Conservation (phyloP, 2,113 vertebrate genomes). For the Clinocottus analis region DNA sequence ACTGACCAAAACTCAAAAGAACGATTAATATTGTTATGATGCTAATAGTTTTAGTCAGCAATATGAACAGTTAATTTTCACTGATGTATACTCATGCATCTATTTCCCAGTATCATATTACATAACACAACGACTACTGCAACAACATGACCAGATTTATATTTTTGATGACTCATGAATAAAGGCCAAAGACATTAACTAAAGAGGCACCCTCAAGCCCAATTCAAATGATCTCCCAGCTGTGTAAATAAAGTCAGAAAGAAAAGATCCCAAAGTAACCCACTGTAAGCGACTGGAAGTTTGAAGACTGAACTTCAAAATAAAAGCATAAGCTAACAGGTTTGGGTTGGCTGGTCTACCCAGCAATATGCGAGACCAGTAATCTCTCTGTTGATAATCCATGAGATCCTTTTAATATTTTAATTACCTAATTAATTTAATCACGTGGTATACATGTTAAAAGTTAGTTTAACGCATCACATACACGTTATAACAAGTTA, state of each 20-base stretch:
- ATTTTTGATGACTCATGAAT: conserved; percentile 38
- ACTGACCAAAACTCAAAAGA: not conserved
- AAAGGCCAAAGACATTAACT: conserved; percentile 47
- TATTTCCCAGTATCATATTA: conserved; percentile 6
- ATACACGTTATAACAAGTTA: not conserved
- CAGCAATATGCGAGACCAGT: not conserved
- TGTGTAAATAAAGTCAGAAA: conserved; percentile 49
- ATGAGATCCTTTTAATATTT: not conserved
- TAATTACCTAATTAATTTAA: not conserved
- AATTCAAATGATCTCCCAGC: conserved; percentile 58
- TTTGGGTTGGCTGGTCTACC: not conserved
- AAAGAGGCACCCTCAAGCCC: conserved; percentile 10
- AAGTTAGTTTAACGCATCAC: not conserved
- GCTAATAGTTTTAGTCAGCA: conserved; percentile 15
- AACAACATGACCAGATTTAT: not conserved
- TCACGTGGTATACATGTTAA: not conserved
- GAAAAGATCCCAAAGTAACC: not conserved
- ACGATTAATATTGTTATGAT: not conserved
- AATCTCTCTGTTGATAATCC: not conserved
- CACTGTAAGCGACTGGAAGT: conserved; percentile 30
- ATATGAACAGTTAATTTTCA: conserved; percentile 8
- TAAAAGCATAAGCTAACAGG: conserved; percentile 41
- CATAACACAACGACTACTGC: not conserved
- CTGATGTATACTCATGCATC: not conserved
- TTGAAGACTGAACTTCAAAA: conserved; percentile 34